Evolutionary conservation across 2,888 invertebrate genomes (phyloP).

Genomic region (Gonocerus acuteangulatus): DNA sequence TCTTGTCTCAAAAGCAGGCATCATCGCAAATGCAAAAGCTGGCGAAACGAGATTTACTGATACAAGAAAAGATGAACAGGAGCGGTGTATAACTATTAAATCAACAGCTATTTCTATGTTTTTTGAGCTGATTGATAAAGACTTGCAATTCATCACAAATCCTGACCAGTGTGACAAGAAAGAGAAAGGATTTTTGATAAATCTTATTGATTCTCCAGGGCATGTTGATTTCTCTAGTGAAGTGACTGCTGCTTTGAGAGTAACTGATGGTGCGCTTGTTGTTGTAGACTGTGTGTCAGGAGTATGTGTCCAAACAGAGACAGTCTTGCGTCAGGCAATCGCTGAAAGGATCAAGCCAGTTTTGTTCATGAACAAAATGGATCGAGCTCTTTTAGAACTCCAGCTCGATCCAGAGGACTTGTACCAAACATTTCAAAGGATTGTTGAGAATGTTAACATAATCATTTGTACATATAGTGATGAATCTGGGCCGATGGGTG

Average conservation of each 20-base stretch:
- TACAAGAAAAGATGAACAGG: conserved; percentile 99
- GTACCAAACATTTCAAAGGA: conserved; percentile 98
- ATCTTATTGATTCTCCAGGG: conserved; percentile 98
- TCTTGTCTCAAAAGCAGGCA: conserved; percentile 98
- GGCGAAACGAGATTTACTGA: conserved; percentile 99
- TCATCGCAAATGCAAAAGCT: conserved; percentile 96
- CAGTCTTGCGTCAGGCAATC: conserved; percentile 98
- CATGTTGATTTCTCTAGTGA: conserved; percentile 99
- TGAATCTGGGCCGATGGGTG: conserved; percentile 97
- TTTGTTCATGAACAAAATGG: conserved; percentile 99
- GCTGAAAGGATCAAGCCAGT: conserved; percentile 99
- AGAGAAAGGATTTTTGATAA: conserved; percentile 96
- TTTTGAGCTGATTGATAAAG: conserved; percentile 93
- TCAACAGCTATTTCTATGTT: conserved; percentile 99
- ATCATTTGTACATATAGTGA: conserved; percentile 99
- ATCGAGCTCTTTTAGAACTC: conserved; percentile 93
- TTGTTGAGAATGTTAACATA: conserved; percentile 99
- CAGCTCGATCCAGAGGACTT: conserved; percentile 94
- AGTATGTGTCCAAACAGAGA: conserved; percentile 99
- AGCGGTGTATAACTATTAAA: conserved; percentile 99
- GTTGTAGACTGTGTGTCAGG: conserved; percentile 99
- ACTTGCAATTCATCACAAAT: conserved; percentile 86
- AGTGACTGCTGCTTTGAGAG: conserved; percentile 98
- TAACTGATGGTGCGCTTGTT: conserved; percentile 98
- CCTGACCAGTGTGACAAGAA: conserved; percentile 83